Base-by-base conservation (phyloP, 1,140 invertebrate species). In the Neodiprion pinetum region DNA sequence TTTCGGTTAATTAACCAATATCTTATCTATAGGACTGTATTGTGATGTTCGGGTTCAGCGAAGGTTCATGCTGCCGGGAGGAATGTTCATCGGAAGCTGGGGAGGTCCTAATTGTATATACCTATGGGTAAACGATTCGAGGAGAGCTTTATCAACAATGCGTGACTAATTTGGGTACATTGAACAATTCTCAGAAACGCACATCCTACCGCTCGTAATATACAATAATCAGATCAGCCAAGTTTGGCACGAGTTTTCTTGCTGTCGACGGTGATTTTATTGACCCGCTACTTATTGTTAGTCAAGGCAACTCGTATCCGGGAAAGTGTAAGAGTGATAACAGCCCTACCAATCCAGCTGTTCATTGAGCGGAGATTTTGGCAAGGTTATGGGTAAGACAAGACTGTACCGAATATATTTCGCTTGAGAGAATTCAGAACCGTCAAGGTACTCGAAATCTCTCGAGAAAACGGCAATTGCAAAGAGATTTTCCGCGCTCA, bases 391-490 rank as follows among this genome's bases (percentile, higher is more conserved):
- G 28, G 28, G 28, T 40, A 40, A 40, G 2, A 40, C 28, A 40
- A 2, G 28, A 40, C 28, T 40, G 28, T 40, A 40, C 28, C 28
- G 28, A 61, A 61, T 12, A 17, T 17, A 4, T 61, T 61, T 1
- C 53, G n/a, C 53, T 61, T 17, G 0, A 11, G 11, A 17, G 11
- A 61, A 17, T 17, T 61, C 53, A 61, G 53, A 61, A 61, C n/a
- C 53, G 53, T 61, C 53, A 17, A 14, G n/a, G 8, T 61, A 61
- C 11, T 61, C n/a, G 53, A 61, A 61, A 61, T 61, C 53, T 61
- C 53, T 61, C n/a, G 53, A 61, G 53, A 61, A 61, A 61, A 61
- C 53, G 53, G 11, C 53, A 61, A 61, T 61, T 61, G 53, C 53
- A 61, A 61, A 61, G 53, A 14, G 53, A 61, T 61, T 61, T 61